phyloP scores from a whole-genome alignment of 1,140 invertebrate species.

The Zaprionus capensis region DNA sequence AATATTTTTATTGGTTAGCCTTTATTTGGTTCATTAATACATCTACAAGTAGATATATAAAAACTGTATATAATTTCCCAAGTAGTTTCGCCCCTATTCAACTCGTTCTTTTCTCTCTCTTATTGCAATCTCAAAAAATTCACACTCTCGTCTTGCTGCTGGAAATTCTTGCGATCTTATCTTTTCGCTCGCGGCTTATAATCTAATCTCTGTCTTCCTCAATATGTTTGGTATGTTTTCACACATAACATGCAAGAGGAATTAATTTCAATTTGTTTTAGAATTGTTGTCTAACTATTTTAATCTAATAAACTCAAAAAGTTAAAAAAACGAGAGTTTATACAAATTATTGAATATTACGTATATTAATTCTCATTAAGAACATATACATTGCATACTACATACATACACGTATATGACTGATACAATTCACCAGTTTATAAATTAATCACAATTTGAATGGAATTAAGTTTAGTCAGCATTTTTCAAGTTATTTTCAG shows the following conservation, averaged over 20 bases:
- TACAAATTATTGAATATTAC: not conserved
- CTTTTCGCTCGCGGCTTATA: not conserved
- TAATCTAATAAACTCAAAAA: not conserved
- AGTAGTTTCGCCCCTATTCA: not conserved
- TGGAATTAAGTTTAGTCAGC: too few species aligned
- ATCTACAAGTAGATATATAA: too few species aligned
- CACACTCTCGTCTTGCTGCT: not conserved
- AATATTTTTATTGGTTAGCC: too few species aligned
- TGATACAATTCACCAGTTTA: too few species aligned
- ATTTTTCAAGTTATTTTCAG: too few species aligned
- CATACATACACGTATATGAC: too few species aligned
- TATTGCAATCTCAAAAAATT: not conserved
- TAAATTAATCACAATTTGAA: too few species aligned
- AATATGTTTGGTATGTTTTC: not conserved
- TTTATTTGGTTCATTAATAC: too few species aligned
- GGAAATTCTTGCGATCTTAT: not conserved
- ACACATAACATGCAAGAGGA: not conserved
- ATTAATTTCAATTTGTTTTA: not conserved
- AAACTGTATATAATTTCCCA: not conserved
- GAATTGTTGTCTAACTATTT: not conserved
- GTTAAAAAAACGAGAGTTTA: not conserved
- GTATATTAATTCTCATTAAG: too few species aligned
- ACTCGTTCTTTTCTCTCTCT: not conserved
- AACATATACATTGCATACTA: too few species aligned
- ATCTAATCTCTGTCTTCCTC: slow-evolving; percentile 1